Evolutionary conservation across 2,888 invertebrate genomes (phyloP), one percentile per base, ranked within the genome.

Genomic region (Electrophaes corylata): DNA sequence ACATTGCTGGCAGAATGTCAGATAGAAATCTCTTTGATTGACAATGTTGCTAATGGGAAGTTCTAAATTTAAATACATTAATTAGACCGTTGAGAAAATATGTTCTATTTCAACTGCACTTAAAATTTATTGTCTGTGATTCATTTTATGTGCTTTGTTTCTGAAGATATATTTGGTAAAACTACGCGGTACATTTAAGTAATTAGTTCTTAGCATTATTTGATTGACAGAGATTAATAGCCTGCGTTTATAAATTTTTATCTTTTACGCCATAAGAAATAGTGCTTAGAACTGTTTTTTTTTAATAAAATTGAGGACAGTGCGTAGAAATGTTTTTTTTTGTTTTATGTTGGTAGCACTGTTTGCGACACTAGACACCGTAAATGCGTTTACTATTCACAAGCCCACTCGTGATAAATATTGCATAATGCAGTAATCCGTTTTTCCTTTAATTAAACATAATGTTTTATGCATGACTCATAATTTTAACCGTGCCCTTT

Each of bases 31-130:
- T 48, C 14, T 50, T 48, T 55, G 52, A 51, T 57, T 48, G 39
- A 62, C 59, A 60, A 60, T 57, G 57, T 58, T 40, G 62, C 56
- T 62, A 62, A 62, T 62, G 60, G 53, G 11, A 33, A 33, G 49
- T 56, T 56, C 45, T 45, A 45, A 54, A 49, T 44, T 44, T 37
- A 55, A 56, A 50, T 48, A 16, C 23, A 33, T 45, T 33, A 56
- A 39, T 45, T 39, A 44, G 44, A 31, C 10, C 12, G 50, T 39
- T 23, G 45, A 39, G 37, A 33, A 47, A 43, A 50, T 56, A 56
- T 50, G 20, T 37, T 16, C 11, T 29, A 14, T 12, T 31, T 26
- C 35, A 43, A 48, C 41, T 23, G 54, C 26, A 41, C 40, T 35
- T 43, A 26, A 43, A 43, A 29, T 44, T 26, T 26, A 44, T 43